phyloP scores from a whole-genome alignment of 1,140 invertebrate genomes.

The Magallana gigas region DNA sequence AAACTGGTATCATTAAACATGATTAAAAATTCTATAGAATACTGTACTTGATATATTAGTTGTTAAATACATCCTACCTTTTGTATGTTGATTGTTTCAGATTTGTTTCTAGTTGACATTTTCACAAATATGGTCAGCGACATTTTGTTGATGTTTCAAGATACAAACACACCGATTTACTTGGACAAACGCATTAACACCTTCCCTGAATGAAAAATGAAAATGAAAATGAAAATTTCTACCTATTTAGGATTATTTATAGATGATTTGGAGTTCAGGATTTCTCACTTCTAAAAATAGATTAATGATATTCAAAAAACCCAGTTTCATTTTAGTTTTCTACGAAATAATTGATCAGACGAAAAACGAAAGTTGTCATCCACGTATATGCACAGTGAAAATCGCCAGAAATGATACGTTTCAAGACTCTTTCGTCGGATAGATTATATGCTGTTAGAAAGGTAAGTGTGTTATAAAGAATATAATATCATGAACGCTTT shows the following conservation, averaged over 20 bases:
- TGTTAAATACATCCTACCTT: not conserved
- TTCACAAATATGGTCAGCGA: not conserved
- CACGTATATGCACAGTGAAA: no score
- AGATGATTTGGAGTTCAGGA: no score
- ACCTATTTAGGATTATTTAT: no score
- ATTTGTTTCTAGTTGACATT: constrained; percentile 10
- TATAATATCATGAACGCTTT: no score
- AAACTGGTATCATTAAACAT: no score
- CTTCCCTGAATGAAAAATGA: not conserved
- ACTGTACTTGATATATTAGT: no score
- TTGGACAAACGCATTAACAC: not conserved
- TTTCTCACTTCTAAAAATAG: no score
- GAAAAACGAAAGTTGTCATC: no score
- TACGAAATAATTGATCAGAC: not conserved
- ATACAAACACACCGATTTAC: not conserved
- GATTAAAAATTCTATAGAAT: no score
- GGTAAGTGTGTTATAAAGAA: not conserved
- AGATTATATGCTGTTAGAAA: not conserved
- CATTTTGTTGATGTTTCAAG: not conserved
- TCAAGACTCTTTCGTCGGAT: not conserved
- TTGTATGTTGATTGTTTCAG: not conserved
- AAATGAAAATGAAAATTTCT: not conserved
- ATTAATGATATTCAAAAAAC: no score
- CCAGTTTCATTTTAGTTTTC: no score
- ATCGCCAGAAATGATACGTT: not conserved